Evolutionary conservation across 2,797 vertebrate genomes (phyloP), one percentile per base, ranked within the genome.

Genomic region (Epinephelus coioides): DNA sequence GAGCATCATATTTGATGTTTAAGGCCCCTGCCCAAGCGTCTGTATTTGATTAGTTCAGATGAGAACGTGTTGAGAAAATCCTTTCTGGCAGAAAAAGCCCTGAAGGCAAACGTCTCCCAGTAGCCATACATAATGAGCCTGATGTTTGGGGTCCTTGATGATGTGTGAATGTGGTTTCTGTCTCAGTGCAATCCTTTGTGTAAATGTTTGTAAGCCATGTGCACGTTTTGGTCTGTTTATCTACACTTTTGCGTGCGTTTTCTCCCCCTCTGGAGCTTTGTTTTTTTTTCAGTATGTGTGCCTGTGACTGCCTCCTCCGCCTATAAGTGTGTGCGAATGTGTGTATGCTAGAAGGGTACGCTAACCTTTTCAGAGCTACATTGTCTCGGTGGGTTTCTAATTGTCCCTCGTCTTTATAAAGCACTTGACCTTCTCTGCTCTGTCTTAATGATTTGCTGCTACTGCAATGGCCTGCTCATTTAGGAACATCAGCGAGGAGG

Each of bases 371-470:
- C 88, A 79, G 61, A 82, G 85, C 77, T 78, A 65, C 81, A 83
- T 78, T 79, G 86, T 92, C 87, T 90, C 54, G 3, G 55, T 55
- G 78, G 85, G 64, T 76, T 92, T 92, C 88, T 91, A 91, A 90
- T 91, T 90, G 89, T 82, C 87, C 67, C 78, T 72, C 59, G 70
- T 92, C 85, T 92, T 88, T 88, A 87, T 85, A 84, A 89, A 91
- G 86, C 76, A 78, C 85, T 89, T 92, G 90, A 92, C 91, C 89
- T 92, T 92, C 84, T 84, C 78, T 51, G 75, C 86, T 88, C 71
- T 17, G 76, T 62, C 88, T 86, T 91, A 89, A 92, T 92, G 88
- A 93, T 93, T 91, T 88, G 89, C 84, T 86, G 90, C 86, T 74
- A 47, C 72, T 53, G 86, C 85, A n/a, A 64, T 68, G 76, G 75